phyloP scores from a whole-genome alignment of 2,797 vertebrate genomes.

The Notolepis coatsorum region DNA sequence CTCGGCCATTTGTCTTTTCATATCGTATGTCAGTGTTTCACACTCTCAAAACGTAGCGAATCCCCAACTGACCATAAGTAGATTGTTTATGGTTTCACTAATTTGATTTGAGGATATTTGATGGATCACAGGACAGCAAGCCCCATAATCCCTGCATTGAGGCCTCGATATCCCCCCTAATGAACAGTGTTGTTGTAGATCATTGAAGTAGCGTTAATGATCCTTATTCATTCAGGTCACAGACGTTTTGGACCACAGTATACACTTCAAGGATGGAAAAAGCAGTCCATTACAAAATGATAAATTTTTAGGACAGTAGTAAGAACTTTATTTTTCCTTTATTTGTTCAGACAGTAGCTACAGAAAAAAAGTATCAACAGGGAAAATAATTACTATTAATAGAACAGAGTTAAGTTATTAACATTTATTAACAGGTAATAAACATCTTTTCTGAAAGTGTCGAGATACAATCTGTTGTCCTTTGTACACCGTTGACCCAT shows the following conservation, averaged over 20 bases:
- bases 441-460: neutral
- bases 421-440: neutral
- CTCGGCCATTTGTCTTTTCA: slow-evolving; percentile 75
- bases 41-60: slow-evolving; percentile 45
- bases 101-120: slow-evolving; percentile 73
- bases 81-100: slow-evolving; percentile 77
- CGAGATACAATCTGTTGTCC: slow-evolving; percentile 13
- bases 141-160: slow-evolving; percentile 61
- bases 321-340: slow-evolving; percentile 53
- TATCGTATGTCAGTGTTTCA: slow-evolving; percentile 63
- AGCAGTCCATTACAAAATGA: slow-evolving; percentile 35
- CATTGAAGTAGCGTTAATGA: slow-evolving; percentile 26
- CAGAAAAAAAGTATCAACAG: no score
- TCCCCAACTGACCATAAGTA: slow-evolving; percentile 72
- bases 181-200: slow-evolving; percentile 33
- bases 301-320: slow-evolving; percentile 38
- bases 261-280: slow-evolving; percentile 51
- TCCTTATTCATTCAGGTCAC: slow-evolving; percentile 41
- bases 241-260: slow-evolving; percentile 43
- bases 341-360: neutral
- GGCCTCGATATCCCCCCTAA: slow-evolving; percentile 55
- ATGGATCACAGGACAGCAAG: slow-evolving; percentile 55
- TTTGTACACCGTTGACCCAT: slow-evolving; percentile 31
- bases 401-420: neutral
- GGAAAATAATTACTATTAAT: neutral